Conservation (phyloP, 2,113 vertebrate genomes). For the Takifugu bimaculatus region DNA sequence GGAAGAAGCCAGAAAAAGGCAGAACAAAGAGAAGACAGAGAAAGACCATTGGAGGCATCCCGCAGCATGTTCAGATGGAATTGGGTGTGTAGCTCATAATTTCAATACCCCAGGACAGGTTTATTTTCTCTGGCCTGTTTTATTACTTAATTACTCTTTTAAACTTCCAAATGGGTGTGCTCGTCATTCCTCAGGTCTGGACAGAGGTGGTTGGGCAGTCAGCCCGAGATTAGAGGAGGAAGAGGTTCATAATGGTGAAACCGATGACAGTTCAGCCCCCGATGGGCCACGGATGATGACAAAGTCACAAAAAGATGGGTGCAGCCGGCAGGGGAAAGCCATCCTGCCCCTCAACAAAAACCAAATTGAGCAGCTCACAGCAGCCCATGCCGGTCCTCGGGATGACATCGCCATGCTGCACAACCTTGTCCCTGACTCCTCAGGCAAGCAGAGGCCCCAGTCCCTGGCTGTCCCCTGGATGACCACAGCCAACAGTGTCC, state of each 20-base stretch:
- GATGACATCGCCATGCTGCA: slow-evolving; percentile 80
- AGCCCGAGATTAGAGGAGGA: slow-evolving; percentile 41
- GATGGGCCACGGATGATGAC: slow-evolving; percentile 58
- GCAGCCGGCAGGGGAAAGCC: slow-evolving; percentile 56
- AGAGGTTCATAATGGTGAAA: slow-evolving; percentile 66
- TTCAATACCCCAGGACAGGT: background rate
- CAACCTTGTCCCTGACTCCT: slow-evolving; percentile 58
- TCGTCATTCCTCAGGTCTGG: slow-evolving; percentile 62
- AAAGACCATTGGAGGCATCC: slow-evolving; percentile 82
- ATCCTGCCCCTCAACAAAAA: slow-evolving; percentile 47
- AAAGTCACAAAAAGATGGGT: slow-evolving; percentile 24
- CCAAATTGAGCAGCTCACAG: slow-evolving; percentile 64
- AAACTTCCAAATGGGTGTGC: background rate
- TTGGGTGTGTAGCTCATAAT: slow-evolving; percentile 76
- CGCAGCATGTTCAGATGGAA: slow-evolving; percentile 88
- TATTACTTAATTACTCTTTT: background rate
- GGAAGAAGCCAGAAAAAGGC: slow-evolving; percentile 60
- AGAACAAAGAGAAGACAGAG: slow-evolving; percentile 75
- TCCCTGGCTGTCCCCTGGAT: slow-evolving; percentile 83
- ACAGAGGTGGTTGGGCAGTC: slow-evolving; percentile 59
- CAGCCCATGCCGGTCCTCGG: slow-evolving; percentile 70
- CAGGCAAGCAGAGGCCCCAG: slow-evolving; percentile 71
- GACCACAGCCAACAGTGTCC: slow-evolving; percentile 72
- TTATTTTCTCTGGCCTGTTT: background rate
- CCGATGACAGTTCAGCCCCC: slow-evolving; percentile 73